These are phyloP conservation scores for Perdix hodgsoniae DNA, from an alignment of 2,797 vertebrate species.

Conservation along the genomic window DNA sequence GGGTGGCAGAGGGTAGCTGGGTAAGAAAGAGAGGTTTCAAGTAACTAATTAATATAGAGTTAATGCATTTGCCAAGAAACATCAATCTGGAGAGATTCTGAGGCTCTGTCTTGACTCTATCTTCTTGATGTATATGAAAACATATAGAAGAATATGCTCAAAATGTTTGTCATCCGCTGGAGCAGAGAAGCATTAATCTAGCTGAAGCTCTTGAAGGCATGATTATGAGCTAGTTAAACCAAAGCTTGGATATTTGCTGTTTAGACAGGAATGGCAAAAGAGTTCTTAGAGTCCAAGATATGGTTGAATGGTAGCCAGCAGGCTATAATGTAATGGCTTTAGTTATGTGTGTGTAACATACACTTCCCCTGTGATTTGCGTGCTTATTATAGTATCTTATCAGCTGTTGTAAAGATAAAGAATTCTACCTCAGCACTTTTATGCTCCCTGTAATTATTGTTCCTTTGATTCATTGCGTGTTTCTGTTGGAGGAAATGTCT, in stretches of 20 bases:
- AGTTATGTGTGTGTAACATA: background rate
- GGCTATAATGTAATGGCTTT: background rate
- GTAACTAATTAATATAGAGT: background rate
- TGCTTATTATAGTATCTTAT: slow-evolving; percentile 57
- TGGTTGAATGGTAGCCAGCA: slow-evolving; percentile 19
- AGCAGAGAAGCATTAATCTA: background rate
- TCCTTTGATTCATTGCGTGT: background rate
- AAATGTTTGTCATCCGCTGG: background rate
- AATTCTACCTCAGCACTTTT: slow-evolving; percentile 17
- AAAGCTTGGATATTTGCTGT: slow-evolving; percentile 12
- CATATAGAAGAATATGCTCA: background rate
- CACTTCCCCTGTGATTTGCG: background rate
- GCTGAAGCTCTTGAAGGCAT: background rate
- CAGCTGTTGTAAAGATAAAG: slow-evolving; percentile 55
- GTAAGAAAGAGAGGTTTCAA: background rate
- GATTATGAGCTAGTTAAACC: background rate
- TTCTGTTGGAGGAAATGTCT: slow-evolving; percentile 8
- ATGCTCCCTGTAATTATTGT: slow-evolving; percentile 5
- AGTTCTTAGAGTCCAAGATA: background rate
- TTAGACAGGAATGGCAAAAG: background rate
- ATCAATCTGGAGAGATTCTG: background rate
- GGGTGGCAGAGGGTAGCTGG: background rate
- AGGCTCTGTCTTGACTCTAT: background rate
- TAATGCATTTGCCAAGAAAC: background rate
- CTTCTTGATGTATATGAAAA: background rate